Evolutionary conservation across 2,888 invertebrate genomes (phyloP).

Genomic region (Eristalis arbustorum): DNA sequence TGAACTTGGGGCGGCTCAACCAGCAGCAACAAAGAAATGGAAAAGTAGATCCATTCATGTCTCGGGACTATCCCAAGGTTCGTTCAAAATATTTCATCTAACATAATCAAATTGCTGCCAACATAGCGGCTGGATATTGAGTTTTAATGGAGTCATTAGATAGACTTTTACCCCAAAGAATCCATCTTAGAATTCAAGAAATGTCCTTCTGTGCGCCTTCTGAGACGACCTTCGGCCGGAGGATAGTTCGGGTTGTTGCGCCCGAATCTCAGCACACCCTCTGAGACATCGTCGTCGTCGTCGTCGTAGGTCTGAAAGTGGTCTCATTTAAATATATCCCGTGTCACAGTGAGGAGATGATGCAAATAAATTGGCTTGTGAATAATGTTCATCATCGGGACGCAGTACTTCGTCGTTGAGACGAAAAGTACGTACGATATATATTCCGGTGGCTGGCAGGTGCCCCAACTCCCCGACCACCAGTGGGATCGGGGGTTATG

Average conservation of each 20-base stretch:
- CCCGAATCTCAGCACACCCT: background rate
- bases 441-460: background rate
- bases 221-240: background rate
- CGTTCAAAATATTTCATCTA: conserved; percentile 33
- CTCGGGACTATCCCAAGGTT: conserved; percentile 1
- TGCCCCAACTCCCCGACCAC: too few species aligned
- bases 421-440: background rate
- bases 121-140: conserved; percentile 26
- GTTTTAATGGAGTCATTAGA: conserved; percentile 50
- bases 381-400: conserved; percentile 29
- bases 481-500: background rate
- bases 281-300: background rate
- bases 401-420: background rate
- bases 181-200: conserved; percentile 13
- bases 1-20: background rate
- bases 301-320: background rate
- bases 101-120: conserved; percentile 41
- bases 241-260: conserved; percentile 4
- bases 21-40: background rate
- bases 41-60: background rate
- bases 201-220: conserved; percentile 16
- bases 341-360: conserved; percentile 45
- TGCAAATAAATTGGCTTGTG: conserved; percentile 54
- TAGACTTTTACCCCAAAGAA: conserved; percentile 14
- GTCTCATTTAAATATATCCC: conserved; percentile 38